Base-by-base conservation (phyloP, 2,113 vertebrate genomes). In the Formicarius rufipectus region DNA sequence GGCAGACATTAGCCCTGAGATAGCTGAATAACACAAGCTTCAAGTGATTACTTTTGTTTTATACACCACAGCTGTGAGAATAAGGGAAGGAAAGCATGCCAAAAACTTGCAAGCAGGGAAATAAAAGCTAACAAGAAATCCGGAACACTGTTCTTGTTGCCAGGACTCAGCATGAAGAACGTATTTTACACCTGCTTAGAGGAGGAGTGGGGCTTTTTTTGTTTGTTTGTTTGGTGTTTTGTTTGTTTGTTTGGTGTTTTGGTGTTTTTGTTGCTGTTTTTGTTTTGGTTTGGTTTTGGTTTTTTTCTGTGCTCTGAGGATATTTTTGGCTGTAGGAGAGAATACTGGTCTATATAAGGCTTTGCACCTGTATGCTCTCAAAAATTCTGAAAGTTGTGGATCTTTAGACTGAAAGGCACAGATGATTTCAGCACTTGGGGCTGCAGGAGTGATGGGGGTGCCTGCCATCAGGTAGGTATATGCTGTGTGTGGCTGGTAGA, bases 1-100 rank as follows among this genome's bases (percentile, higher is more conserved):
- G 76, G 45, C 64, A 88, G 62, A 56, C 52, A 47, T 78, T 67
- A 91, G 33, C 59, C 55, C 81, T 92, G 42, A 81, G 33, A 79
- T 44, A 73, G 72, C 55, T 77, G 59, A 86, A 69, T 49, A 92
- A 58, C 49, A 50, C 21, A 20, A 67, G 33, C 66, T 91, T 75
- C 66, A 78, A 86, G 83, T 58, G n/a, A 76, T 87, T 92, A 58
- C 80, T 50, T 69, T 92, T 86, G 81, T 90, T 94, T 96, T 93
- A 72, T 84, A 90, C 50, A 71, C 40, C 90, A 58, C 68, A 94
- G 59, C 63, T 88, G 68, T 83, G 88, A 93, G 82, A 94, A 88
- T 58, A 93, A 86, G 63, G 24, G 63, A 84, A 83, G 25, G 35
- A 84, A 83, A 68, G 30, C 14, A 59, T 88, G 88, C 83, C 83